Conservation (phyloP, 2,797 vertebrate species). For the Lemur catta region DNA sequence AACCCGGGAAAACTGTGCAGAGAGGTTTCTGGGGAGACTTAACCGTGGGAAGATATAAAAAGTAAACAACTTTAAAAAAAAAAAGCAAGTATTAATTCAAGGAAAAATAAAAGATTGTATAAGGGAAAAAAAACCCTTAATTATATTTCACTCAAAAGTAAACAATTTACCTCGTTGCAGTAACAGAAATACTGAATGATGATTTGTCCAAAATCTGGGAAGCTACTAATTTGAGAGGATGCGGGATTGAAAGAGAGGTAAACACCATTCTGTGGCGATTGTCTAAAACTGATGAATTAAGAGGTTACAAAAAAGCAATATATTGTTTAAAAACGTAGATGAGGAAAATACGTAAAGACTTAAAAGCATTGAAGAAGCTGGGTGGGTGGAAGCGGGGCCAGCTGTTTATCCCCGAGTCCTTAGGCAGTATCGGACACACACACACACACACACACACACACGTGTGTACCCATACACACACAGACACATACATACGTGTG, state of each 20-base stretch:
- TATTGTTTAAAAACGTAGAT: background rate
- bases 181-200: background rate
- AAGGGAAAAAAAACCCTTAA: background rate
- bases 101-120: background rate
- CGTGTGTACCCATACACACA: rapidly evolving
- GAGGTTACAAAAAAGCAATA: background rate
- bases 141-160: background rate
- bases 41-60: rapidly evolving
- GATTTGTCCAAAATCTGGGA: too few relatives aligned
- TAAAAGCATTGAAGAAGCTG: background rate
- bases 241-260: too few relatives aligned
- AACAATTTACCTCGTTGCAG: background rate
- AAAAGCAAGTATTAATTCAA: background rate
- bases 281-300: rapidly evolving
- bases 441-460: rapidly evolving
- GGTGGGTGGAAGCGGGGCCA: too few relatives aligned
- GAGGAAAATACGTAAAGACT: rapidly evolving
- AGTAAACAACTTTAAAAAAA: background rate
- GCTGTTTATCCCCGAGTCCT: rapidly evolving
- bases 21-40: background rate
- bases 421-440: rapidly evolving
- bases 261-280: background rate
- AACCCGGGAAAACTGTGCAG: too few relatives aligned
- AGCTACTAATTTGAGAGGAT: rapidly evolving
- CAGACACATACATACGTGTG: rapidly evolving